Percentiles rank a stretch among this genome's conserved stretches.
These are phyloP conservation scores for Vombatus ursinus DNA, from an alignment of 2,113 vertebrate genomes.

Conservation along the genomic window DNA sequence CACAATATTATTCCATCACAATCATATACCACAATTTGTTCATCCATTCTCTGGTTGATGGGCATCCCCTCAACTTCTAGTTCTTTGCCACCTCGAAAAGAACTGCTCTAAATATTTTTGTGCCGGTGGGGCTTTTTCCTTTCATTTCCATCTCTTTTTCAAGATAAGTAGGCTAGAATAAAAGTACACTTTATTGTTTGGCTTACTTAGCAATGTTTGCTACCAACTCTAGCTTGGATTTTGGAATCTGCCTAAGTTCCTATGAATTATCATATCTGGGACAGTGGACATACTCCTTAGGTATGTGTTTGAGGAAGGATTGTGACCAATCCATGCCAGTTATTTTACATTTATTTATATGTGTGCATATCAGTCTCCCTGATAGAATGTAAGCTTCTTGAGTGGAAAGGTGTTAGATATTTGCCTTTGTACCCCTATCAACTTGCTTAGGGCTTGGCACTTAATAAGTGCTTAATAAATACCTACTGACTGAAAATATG, in stretches of 20 bases:
- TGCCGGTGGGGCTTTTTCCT: neutral
- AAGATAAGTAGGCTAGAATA: neutral
- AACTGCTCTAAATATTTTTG: neutral
- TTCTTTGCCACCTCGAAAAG: neutral
- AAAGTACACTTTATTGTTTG: neutral
- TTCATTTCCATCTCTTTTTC: neutral
- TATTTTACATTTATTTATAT: neutral
- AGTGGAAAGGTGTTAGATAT: neutral
- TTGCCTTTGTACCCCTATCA: neutral
- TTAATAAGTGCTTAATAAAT: neutral
- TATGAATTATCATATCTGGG: neutral
- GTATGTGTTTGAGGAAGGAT: neutral
- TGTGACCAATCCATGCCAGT: neutral
- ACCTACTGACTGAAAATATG: neutral
- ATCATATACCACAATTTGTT: neutral
- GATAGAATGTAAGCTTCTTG: neutral
- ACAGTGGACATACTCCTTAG: neutral
- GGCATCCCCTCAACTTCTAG: neutral
- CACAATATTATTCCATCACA: neutral
- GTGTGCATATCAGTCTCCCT: neutral
- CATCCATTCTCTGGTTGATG: neutral
- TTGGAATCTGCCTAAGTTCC: neutral
- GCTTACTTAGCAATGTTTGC: neutral
- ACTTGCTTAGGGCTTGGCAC: neutral
- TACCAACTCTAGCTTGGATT: neutral